Evolutionary conservation across 2,113 vertebrate species (phyloP), one percentile per base, ranked within the genome.

Genomic region (Amphiprion percula): DNA sequence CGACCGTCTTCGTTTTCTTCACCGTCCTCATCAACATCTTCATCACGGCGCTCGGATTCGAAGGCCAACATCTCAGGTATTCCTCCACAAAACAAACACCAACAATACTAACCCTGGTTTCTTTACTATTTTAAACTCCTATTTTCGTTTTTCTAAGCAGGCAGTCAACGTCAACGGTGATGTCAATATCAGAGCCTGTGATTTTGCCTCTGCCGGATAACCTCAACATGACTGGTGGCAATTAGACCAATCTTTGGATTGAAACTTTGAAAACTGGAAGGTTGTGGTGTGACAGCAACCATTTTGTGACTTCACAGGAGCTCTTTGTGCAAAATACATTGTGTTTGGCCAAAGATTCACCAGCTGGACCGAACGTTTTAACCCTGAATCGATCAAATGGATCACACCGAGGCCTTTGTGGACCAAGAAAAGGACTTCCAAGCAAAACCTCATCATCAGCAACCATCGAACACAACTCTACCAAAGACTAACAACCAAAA

Each of bases 21-120:
- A 98, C 96, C 0, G 96, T 98, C 1, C 95, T 98, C 41, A 93
- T 98, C 83, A 99, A 98, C 92, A 94, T 99, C 88, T 96, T 98
- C 87, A 97, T 99, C 84, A 97, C 97, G 0, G 96, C 96, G 0
- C 95, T 99, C 0, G 97, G 97, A 2, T 96, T 97, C 33, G 91
- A 94, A 53, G 77, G 79, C 0, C 12, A 86, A 0, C 0, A n/a
- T 0, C 0, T 77, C n/a, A 77, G 74, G 88, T 93, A 12, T 19
- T 21, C 17, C 17, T 1, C 16, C 0, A 46, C 41, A 62, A 15
- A 30, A 30, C 33, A 64, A 21, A 53, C 47, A 19, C 21, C 21
- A 21, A 21, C 0, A 23, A 23, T 11, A 11, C 2, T 56, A 11
- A 21, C 26, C 10, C 56, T 68, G 8, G 2, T 23, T 15, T 67